Base-by-base conservation (phyloP, 2,888 invertebrate genomes). In the Drosophila demipolita region DNA sequence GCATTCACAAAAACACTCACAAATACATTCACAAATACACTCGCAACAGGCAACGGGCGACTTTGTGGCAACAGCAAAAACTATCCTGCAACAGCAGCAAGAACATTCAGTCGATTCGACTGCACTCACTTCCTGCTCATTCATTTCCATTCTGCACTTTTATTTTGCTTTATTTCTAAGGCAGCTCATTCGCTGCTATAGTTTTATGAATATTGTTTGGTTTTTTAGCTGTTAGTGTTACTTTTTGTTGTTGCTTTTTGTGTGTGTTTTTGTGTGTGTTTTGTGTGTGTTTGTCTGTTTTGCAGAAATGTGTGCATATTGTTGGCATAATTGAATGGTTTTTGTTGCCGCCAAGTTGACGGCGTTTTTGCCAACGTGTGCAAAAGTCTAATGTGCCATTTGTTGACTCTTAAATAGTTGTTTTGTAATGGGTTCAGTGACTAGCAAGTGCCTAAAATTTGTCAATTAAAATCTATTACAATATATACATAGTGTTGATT, bases 271-370 rank as follows among this genome's bases (percentile, higher is more conserved):
- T 29, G 29, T 29, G 29, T 26, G 26, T 5, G 26, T 26, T 26
- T 26, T 26, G 26, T 26, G 20, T 45, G 63, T 66, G 61, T 49
- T 66, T 55, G 62, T 71, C 68, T 66, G 68, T 76, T 82, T 73
- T 73, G 79, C 60, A 82, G 83, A 78, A 88, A 86, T 88, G 83
- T 88, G 78, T 75, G 89, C 84, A 84, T 84, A 84, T 84, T 86
- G 84, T 88, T 73, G 87, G 83, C 78, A 83, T 84, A 84, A 84
- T 84, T 84, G 84, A 88, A 89, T 86, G 65, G 66, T 83, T 88
- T 86, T 86, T 84, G 88, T 65, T 59, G 62, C 63, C 48, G n/a
- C 71, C 32, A 57, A 60, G 61, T 76, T 68, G 49, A 26, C 55
- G 33, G 29, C 26, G 20, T 55, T 67, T 85, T 83, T 57, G 55